Evolutionary conservation across 30 jellyfish, hydroid and myxozoan genomes (phyloP).

Genomic region (Aurelia coerulea): DNA sequence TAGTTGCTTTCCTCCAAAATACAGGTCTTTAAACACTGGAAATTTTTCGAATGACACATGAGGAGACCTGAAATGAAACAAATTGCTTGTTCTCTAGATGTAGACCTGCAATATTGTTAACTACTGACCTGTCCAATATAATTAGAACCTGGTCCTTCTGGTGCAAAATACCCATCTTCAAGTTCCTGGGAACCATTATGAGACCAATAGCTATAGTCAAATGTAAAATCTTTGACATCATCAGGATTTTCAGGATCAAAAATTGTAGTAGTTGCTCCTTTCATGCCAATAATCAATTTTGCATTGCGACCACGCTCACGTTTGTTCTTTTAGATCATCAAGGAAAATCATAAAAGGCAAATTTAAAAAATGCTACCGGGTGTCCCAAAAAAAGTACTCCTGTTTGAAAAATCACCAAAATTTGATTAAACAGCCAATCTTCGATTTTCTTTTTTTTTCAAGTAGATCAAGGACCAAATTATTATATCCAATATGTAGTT

Average conservation of each 20-base stretch:
- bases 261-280: constrained; percentile 83
- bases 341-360: constrained; percentile 8
- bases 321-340: constrained; percentile 54
- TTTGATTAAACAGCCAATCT: no score
- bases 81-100: no score
- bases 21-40: not conserved
- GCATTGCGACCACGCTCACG: constrained; percentile 87
- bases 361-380: not conserved
- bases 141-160: constrained; percentile 53
- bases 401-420: no score
- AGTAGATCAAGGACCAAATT: no score
- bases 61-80: not conserved
- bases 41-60: no score
- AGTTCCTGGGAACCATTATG: constrained; percentile 83
- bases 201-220: constrained; percentile 94
- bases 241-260: constrained; percentile 72
- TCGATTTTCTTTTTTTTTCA: no score
- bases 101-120: no score
- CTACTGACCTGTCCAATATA: constrained; percentile 78
- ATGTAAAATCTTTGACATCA: constrained; percentile 67
- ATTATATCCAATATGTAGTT: no score
- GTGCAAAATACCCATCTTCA: constrained; percentile 84
- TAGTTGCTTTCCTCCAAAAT: not conserved
- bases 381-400: no score
- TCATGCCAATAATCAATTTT: constrained; percentile 63